These are phyloP conservation scores for Tuta absoluta DNA, from an alignment of 2,888 invertebrate genomes.

Conservation along the genomic window DNA sequence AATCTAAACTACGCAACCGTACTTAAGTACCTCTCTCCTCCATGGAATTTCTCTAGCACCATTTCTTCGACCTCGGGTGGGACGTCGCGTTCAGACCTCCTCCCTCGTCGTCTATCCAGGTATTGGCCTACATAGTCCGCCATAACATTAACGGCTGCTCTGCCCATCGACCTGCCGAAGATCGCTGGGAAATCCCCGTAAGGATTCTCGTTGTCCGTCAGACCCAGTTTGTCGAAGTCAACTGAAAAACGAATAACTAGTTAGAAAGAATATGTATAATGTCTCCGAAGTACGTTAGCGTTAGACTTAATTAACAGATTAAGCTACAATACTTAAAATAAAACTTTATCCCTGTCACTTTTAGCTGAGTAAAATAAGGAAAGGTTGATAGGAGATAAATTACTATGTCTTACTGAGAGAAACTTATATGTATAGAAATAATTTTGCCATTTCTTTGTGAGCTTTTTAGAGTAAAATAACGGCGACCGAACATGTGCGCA, in stretches of 20 bases:
- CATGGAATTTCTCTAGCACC: slow-evolving; percentile 83
- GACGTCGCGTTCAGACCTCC: slow-evolving; percentile 57
- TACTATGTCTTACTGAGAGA: too few species aligned
- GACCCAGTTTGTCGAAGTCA: slow-evolving; percentile 91
- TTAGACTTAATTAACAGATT: too few species aligned
- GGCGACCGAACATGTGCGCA: too few species aligned
- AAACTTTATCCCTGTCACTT: background rate
- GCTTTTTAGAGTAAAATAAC: too few species aligned
- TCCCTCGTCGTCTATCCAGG: slow-evolving; percentile 83
- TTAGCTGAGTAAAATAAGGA: too few species aligned
- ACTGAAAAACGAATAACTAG: slow-evolving; percentile 76
- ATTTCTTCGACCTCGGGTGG: slow-evolving; percentile 62
- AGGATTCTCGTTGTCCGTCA: slow-evolving; percentile 94
- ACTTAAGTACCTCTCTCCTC: slow-evolving; percentile 84
- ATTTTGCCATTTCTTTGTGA: too few species aligned
- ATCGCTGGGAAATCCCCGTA: slow-evolving; percentile 90
- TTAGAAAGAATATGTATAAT: background rate
- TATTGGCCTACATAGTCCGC: slow-evolving; percentile 88
- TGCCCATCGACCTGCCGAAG: slow-evolving; percentile 88
- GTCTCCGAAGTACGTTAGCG: background rate
- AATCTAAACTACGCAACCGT: too few species aligned
- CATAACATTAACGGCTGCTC: slow-evolving; percentile 85
- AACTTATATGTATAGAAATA: too few species aligned
- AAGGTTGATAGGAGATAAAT: too few species aligned
- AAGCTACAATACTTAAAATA: too few species aligned